A percentile compares a stretch with the other conserved stretches of the same genome.
Conservation (phyloP, 2,888 invertebrate species). For the Napeogenes sylphis region DNA sequence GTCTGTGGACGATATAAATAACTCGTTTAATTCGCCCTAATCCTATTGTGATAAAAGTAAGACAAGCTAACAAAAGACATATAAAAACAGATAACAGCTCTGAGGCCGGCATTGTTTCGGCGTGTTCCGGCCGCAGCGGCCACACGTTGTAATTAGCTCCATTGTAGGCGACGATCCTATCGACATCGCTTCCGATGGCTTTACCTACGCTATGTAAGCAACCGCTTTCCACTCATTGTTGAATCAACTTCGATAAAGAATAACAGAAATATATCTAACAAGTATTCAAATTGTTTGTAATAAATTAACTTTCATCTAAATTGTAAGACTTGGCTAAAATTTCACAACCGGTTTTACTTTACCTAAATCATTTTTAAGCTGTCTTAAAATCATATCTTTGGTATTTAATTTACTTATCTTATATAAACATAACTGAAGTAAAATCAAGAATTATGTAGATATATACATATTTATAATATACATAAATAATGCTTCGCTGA, state of each 20-base stretch:
- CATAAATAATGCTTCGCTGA: no score
- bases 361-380: slow-evolving; percentile 15
- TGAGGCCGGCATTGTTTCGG: slow-evolving; percentile 55
- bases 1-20: slow-evolving; percentile 23
- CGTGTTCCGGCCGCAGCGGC: slow-evolving; percentile 48
- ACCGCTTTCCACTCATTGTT: slow-evolving; percentile 69
- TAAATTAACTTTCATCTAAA: slow-evolving; percentile 32
- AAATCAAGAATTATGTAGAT: no score
- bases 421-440: no score
- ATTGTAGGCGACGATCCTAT: slow-evolving; percentile 71
- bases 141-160: slow-evolving; percentile 68
- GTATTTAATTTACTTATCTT: no score
- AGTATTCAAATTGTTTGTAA: slow-evolving; percentile 21
- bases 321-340: slow-evolving; percentile 24
- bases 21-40: slow-evolving; percentile 23
- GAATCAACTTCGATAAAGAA: slow-evolving; percentile 25
- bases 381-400: not conserved
- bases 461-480: no score
- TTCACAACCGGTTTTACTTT: slow-evolving; percentile 27
- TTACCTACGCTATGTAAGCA: slow-evolving; percentile 49
- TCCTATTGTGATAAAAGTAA: slow-evolving; percentile 46
- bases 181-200: slow-evolving; percentile 72
- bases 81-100: slow-evolving; percentile 43
- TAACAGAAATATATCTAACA: slow-evolving; percentile 17
- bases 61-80: slow-evolving; percentile 54